A percentile compares a stretch with the other conserved stretches of the same genome.
Evolutionary conservation across 2,888 invertebrate species (phyloP).

Genomic region (Neoascia interrupta): DNA sequence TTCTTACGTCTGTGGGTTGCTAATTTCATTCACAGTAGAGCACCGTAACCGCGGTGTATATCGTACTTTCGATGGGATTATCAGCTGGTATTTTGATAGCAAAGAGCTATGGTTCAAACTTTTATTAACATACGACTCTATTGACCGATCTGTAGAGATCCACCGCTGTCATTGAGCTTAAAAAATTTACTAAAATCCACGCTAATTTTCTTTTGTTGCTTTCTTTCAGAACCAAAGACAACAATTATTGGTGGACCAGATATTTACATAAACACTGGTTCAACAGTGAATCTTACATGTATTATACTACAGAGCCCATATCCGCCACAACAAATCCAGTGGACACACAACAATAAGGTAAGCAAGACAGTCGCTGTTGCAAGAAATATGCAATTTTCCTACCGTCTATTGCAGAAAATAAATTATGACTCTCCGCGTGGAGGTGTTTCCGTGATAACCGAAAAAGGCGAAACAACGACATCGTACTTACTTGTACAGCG

Average conservation of each 20-base stretch:
- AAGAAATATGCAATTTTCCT: background rate
- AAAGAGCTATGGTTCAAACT: too few relatives aligned
- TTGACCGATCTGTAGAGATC: too few relatives aligned
- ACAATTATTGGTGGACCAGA: slow-evolving; percentile 87
- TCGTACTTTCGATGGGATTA: too few relatives aligned
- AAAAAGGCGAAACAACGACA: slow-evolving; percentile 90
- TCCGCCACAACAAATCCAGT: slow-evolving; percentile 89
- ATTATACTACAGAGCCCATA: slow-evolving; percentile 90
- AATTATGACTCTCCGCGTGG: slow-evolving; percentile 92
- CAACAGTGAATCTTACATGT: slow-evolving; percentile 88
- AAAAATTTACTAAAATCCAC: too few relatives aligned
- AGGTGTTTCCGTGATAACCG: slow-evolving; percentile 90
- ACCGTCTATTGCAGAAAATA: slow-evolving; percentile 83
- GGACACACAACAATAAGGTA: slow-evolving; percentile 92
- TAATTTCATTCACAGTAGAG: too few relatives aligned
- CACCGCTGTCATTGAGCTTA: too few relatives aligned
- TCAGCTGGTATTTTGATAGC: too few relatives aligned
- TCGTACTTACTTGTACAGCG: slow-evolving; percentile 88
- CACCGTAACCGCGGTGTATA: too few relatives aligned
- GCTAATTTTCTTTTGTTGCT: background rate
- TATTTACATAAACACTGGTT: slow-evolving; percentile 87
- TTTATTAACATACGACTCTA: too few relatives aligned
- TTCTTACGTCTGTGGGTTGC: too few relatives aligned
- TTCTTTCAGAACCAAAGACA: slow-evolving; percentile 83
- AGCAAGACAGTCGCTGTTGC: slow-evolving; percentile 69